Evolutionary conservation across 2,113 vertebrate species (phyloP), one percentile per base, ranked within the genome.

Genomic region (Eidolon helvum): DNA sequence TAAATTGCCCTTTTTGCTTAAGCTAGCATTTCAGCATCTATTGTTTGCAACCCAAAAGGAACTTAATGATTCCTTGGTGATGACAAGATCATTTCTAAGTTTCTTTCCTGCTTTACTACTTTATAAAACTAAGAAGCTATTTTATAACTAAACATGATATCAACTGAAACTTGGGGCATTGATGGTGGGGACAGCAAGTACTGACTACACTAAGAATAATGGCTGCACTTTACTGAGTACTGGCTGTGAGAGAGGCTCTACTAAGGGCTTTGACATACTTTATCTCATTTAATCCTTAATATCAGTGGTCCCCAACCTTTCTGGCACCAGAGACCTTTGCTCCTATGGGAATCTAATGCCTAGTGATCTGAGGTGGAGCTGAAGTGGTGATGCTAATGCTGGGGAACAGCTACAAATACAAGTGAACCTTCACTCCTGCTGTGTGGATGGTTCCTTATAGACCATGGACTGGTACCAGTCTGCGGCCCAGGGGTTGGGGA

Each of bases 41-140:
- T 55, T 65, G 40, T 90, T 87, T 71, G 33, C 43, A 35, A 66
- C 26, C 50, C 65, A 21, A 57, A 82, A 94, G 43, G 93, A 85
- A 50, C 57, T 94, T 94, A 90, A 69, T 18, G 82, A 69, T 55
- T 79, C 26, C 24, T 65, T 59, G 9, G 1, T 59, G 8, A 91
- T 65, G 63, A 82, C 28, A 68, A 86, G 66, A 92, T 66, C n/a
- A 68, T 75, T 77, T 71, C 53, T 66, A 45, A 66, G 53, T 48
- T 84, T 84, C 65, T 95, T 94, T 95, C 57, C 55, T 48, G 50
- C 38, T 63, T 94, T 38, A 55, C 48, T 84, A 53, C 66, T 71
- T 96, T 86, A 93, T 78, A 82, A 89, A 94, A 86, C 28, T 72
- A 91, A 80, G 65, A 83, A 93, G 18, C 8, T 18, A 48, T 83